These are phyloP conservation scores for Pogona vitticeps DNA, from an alignment of 2,113 vertebrate species.

Conservation along the genomic window DNA sequence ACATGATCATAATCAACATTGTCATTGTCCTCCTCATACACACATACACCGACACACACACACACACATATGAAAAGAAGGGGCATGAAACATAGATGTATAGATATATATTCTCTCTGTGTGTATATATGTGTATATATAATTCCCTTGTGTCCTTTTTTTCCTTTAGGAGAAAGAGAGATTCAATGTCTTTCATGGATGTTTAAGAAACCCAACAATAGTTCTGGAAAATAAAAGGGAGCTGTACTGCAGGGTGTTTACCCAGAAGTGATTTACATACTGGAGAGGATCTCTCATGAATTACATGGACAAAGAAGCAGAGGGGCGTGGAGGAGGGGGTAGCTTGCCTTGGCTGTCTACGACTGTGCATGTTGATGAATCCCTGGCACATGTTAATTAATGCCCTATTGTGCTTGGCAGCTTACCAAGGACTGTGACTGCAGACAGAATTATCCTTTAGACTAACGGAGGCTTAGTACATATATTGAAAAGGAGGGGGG, in stretches of 20 bases:
- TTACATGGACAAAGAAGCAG: constrained; percentile 64
- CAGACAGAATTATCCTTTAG: constrained; percentile 71
- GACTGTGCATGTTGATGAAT: constrained; percentile 73
- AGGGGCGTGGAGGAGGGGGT: constrained; percentile 18
- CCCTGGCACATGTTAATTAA: constrained; percentile 78
- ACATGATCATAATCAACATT: too few relatives aligned
- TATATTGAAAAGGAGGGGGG: constrained; percentile 61
- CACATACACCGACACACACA: too few relatives aligned
- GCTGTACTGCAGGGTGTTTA: constrained; percentile 67
- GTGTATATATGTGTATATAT: too few relatives aligned
- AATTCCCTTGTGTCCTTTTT: too few relatives aligned
- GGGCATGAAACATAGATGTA: too few relatives aligned
- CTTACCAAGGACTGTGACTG: constrained; percentile 67
- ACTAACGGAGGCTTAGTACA: constrained; percentile 61
- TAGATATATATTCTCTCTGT: too few relatives aligned
- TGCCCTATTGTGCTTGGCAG: constrained; percentile 75
- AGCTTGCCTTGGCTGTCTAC: constrained; percentile 50
- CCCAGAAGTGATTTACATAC: constrained; percentile 74
- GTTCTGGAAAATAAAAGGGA: constrained; percentile 71
- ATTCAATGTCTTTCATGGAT: constrained; percentile 63
- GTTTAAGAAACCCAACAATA: constrained; percentile 64
- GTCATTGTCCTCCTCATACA: too few relatives aligned
- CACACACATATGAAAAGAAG: too few relatives aligned
- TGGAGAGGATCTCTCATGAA: constrained; percentile 72
- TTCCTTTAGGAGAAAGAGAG: constrained; percentile 52